phyloP scores from a whole-genome alignment of 2,888 invertebrate genomes.

The Smittia aterrima region DNA sequence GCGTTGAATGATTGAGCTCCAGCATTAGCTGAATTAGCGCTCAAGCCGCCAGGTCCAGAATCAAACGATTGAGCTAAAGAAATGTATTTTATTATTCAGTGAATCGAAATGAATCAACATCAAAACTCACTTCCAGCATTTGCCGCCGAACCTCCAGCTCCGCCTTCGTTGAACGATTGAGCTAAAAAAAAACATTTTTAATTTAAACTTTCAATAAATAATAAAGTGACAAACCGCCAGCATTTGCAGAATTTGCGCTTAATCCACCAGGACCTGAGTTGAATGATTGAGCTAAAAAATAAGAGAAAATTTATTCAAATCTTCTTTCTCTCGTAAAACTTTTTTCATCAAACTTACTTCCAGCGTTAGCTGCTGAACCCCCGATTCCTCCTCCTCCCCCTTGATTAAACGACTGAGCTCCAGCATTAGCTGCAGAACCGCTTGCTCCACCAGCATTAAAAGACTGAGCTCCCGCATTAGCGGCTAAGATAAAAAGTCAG shows the following conservation, averaged over 20 bases:
- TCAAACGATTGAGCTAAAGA: neutral
- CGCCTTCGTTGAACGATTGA: conserved; percentile 1
- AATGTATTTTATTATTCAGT: too few relatives aligned
- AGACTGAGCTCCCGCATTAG: conserved; percentile 16
- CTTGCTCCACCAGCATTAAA: neutral
- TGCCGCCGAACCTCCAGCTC: neutral
- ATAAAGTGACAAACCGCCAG: neutral
- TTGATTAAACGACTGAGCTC: neutral
- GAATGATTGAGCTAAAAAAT: neutral
- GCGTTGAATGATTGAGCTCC: neutral
- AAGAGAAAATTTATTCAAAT: neutral
- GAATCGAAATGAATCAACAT: neutral
- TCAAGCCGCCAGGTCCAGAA: neutral
- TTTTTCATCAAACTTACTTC: neutral
- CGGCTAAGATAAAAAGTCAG: neutral
- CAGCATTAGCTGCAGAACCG: conserved; percentile 22
- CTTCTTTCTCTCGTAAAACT: too few relatives aligned
- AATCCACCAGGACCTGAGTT: neutral
- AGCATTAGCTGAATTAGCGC: neutral
- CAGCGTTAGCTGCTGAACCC: neutral
- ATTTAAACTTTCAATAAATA: neutral
- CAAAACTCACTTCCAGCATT: conserved; percentile 7
- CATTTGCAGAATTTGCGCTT: neutral
- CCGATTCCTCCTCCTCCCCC: neutral
- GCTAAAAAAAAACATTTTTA: neutral